Evolutionary conservation across 2,888 invertebrate species (phyloP), one percentile per base, ranked within the genome.

Genomic region (Unio pictorum): DNA sequence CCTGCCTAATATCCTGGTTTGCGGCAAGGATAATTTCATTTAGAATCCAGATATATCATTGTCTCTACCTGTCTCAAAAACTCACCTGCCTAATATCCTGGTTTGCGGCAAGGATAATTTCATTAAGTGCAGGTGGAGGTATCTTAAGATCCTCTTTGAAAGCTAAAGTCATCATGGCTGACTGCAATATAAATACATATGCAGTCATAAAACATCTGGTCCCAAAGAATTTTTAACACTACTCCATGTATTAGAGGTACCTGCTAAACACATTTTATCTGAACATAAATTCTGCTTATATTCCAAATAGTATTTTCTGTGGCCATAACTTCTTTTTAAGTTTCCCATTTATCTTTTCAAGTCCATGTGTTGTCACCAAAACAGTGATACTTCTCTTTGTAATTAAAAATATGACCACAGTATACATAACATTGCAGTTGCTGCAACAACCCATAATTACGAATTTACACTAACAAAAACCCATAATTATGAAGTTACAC

Each of bases 71-170:
- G 45, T 61, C 28, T 62, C 20, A 20, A 11, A 0, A 18, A 20
- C 61, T 63, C 68, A 96, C 94, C 91, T 99, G 98, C 1, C 99
- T 92, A 75, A 99, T 93, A 89, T 99, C 99, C 85, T 96, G 95
- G 86, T 96, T 96, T 18, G 97, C 94, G 0, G 95, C 94, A 17
- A 92, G 91, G 71, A 99, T 96, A 66, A 99, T 93, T 89, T 95
- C 95, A 67, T 94, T 93, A 26, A 98, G 86, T 67, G 94, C 94
- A n/a, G 95, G 94, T 0, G 93, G 92, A 1, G 89, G 84, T 4
- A 98, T 92, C 88, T 95, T 94, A 4, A 99, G 90, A 64, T 94
- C 94, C 91, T 99, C 99, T 91, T 96, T 97, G 90, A 93, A 95
- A 88, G 96, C 96, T 77, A 99, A 93, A 0, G 95, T 94, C 93